Evolutionary conservation across 92 coral and sea anemone genomes (phyloP).

Genomic region (Parazoanthus swiftii): DNA sequence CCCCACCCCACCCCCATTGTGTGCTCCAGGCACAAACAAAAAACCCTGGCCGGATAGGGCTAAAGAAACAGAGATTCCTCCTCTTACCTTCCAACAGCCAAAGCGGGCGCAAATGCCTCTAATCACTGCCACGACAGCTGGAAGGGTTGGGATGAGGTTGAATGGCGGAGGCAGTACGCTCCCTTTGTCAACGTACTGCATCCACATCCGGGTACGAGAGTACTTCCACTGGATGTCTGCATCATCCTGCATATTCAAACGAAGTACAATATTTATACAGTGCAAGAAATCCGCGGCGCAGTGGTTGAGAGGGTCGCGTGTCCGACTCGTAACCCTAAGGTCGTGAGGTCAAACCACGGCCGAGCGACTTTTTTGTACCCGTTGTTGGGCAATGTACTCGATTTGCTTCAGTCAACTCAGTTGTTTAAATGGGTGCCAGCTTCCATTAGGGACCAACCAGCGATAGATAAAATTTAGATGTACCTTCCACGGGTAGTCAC

Average conservation of each 20-base stretch:
- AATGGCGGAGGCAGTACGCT: constrained; percentile 80
- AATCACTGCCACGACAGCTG: constrained; percentile 31
- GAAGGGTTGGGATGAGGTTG: constrained; percentile 78
- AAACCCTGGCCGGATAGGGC: too few species aligned
- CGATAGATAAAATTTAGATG: too few species aligned
- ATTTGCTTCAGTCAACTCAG: too few species aligned
- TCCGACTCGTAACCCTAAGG: neutral
- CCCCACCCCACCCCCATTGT: too few species aligned
- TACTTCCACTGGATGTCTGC: constrained; percentile 90
- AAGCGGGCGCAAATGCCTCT: neutral
- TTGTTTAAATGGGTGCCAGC: too few species aligned
- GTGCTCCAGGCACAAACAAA: too few species aligned
- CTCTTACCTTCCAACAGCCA: constrained; percentile 1
- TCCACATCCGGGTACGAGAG: constrained; percentile 87
- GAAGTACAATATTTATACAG: too few species aligned
- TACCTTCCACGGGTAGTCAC: too few species aligned
- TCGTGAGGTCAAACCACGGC: neutral
- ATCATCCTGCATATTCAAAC: constrained; percentile 54
- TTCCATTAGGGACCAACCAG: too few species aligned
- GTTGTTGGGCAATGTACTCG: too few species aligned
- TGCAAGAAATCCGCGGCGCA: neutral
- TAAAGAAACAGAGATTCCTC: neutral
- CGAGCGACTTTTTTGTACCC: neutral
- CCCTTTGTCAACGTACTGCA: constrained; percentile 83
- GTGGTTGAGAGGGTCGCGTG: neutral